Evolutionary conservation across 2,113 vertebrate genomes (phyloP).

Genomic region (Ictalurus furcatus): DNA sequence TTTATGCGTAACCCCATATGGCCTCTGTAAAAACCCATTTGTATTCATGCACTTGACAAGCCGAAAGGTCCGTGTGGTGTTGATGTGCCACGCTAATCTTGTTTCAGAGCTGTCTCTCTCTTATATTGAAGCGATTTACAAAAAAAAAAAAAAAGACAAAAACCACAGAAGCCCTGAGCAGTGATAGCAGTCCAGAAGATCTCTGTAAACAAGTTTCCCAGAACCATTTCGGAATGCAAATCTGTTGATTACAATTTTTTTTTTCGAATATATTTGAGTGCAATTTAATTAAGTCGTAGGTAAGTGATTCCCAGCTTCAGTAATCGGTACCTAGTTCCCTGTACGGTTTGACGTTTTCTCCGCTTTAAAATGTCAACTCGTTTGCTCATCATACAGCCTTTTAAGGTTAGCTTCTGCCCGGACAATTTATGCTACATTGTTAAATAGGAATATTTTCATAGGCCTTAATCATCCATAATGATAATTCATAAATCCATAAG

Average conservation of each 20-base stretch:
- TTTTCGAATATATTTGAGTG: neutral
- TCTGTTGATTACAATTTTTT: slow-evolving; percentile 5
- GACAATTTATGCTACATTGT: neutral
- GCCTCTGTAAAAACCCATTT: slow-evolving; percentile 36
- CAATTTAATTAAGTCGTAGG: neutral
- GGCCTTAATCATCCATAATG: neutral
- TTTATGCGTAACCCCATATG: neutral
- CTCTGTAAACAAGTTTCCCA: slow-evolving; percentile 15
- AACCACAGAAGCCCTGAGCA: slow-evolving; percentile 35
- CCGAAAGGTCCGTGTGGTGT: slow-evolving; percentile 42
- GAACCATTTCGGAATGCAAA: slow-evolving; percentile 5
- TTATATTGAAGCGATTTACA: slow-evolving; percentile 20
- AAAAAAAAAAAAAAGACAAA: neutral
- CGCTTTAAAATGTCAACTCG: neutral
- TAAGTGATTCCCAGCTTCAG: neutral
- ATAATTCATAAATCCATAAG: neutral
- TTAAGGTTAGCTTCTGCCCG: neutral
- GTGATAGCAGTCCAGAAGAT: slow-evolving; percentile 41
- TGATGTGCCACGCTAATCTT: slow-evolving; percentile 63
- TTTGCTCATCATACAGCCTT: neutral
- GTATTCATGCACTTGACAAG: slow-evolving; percentile 47
- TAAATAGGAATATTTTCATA: neutral
- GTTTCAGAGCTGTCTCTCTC: slow-evolving; percentile 49
- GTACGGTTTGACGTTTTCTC: neutral
- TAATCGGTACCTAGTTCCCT: neutral